A percentile compares a stretch with the other conserved stretches of the same genome.
Conservation (phyloP, 2,797 vertebrate species). For the Acanthiza pusilla region DNA sequence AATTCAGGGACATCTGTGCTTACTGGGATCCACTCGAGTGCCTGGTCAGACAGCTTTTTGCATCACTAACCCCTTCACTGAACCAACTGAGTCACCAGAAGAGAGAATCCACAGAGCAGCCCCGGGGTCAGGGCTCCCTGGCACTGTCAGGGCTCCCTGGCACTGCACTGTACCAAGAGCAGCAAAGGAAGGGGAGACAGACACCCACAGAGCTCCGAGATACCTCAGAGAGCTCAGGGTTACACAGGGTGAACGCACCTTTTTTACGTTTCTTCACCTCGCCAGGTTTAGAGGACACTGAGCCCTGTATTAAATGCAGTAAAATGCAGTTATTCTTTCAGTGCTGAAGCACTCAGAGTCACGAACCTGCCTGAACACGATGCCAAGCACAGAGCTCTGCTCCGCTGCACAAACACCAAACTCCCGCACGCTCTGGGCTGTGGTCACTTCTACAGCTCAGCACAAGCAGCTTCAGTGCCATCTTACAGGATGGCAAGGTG, state of each 20-base stretch:
- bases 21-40: background rate
- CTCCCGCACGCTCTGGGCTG: rapidly evolving
- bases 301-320: background rate
- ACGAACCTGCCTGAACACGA: rapidly evolving
- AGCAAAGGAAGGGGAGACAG: background rate
- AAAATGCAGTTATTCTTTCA: background rate
- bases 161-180: background rate
- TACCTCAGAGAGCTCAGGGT: background rate
- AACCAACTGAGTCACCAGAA: rapidly evolving
- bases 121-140: background rate
- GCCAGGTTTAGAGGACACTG: background rate
- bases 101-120: rapidly evolving
- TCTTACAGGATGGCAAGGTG: background rate
- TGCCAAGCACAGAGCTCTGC: background rate
- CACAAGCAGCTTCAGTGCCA: background rate
- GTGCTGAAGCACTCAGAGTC: background rate
- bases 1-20: background rate
- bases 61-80: background rate
- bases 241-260: rapidly evolving
- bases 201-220: background rate
- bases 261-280: background rate
- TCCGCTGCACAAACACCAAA: rapidly evolving
- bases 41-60: background rate
- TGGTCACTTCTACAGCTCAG: background rate
- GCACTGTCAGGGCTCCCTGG: background rate